These are phyloP conservation scores for Octopus bimaculoides DNA, from an alignment of 1,140 invertebrate species.

Conservation along the genomic window DNA sequence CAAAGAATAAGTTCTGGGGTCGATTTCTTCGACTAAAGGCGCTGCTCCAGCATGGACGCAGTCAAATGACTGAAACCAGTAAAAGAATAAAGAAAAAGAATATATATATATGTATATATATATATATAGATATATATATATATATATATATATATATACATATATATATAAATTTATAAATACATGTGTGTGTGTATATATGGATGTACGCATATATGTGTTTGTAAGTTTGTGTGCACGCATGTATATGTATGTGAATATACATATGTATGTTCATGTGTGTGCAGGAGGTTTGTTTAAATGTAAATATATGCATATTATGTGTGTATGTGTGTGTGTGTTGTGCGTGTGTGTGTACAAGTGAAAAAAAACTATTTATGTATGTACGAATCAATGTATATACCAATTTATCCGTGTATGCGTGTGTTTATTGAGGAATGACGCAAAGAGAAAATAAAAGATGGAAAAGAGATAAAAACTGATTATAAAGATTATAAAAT, in stretches of 20 bases:
- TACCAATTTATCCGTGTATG: too few species aligned
- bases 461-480: too few species aligned
- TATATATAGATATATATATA: not conserved
- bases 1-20: too few species aligned
- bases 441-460: too few species aligned
- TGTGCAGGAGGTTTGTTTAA: not conserved
- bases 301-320: not conserved
- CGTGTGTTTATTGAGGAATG: too few species aligned
- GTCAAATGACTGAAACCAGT: not conserved
- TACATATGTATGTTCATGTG: not conserved
- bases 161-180: not conserved
- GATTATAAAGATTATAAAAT: too few species aligned
- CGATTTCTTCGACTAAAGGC: not conserved
- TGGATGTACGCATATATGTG: not conserved
- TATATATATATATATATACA: conserved; percentile 6
- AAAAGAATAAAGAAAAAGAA: too few species aligned
- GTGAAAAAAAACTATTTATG: too few species aligned
- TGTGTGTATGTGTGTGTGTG: too few species aligned
- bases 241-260: not conserved
- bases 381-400: too few species aligned
- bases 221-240: not conserved
- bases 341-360: too few species aligned
- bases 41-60: not conserved
- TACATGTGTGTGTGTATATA: not conserved
- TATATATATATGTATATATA: not conserved